Evolutionary conservation across 92 coral and sea anemone genomes (phyloP), one percentile per base, ranked within the genome.

Genomic region (Umimayanthus kanabou): DNA sequence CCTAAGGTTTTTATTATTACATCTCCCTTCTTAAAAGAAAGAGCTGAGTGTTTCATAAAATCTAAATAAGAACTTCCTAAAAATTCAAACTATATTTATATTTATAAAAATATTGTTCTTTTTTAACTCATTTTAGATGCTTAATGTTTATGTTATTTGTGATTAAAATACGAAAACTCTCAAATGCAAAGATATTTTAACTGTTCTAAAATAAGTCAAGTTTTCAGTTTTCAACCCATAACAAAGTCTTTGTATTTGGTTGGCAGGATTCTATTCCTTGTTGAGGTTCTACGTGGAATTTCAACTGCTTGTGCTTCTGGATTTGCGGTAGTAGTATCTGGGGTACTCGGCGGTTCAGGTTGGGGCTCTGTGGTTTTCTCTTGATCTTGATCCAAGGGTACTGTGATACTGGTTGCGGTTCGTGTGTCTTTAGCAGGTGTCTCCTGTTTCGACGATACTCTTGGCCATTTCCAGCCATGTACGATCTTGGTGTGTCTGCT

Each of bases 401-500:
- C 9, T 65, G 71, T 65, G 71, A 65, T 75, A 75, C 79, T 75
- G 45, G 79, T 75, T 20, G 42, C 39, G 42, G 22, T 29, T 33
- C 79, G 5, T 29, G 28, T 16, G 79, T 33, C 49, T 42, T 2
- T 75, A 90, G 71, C 61, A 87, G 73, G 67, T 86, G 77, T n/a
- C 80, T 64, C 39, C 93, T 55, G 87, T 91, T 88, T 2, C 89
- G 58, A 28, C 81, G 85, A 50, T 91, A 91, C 33, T 83, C 83
- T 66, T 88, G 93, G 50, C 93, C 89, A 42, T 85, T 88, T 61
- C 85, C 82, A 15, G 91, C 85, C 39, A 91, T 9, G 76, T 88
- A 91, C 26, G 93, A 88, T n/a, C 91, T 81, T 6, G 88, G 91
- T 53, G 91, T 79, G 29, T 57, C 77, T n/a, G 91, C 89, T 0